These are phyloP conservation scores for Cyprinodon diabolis DNA, from an alignment of 2,797 vertebrate species.

Conservation along the genomic window DNA sequence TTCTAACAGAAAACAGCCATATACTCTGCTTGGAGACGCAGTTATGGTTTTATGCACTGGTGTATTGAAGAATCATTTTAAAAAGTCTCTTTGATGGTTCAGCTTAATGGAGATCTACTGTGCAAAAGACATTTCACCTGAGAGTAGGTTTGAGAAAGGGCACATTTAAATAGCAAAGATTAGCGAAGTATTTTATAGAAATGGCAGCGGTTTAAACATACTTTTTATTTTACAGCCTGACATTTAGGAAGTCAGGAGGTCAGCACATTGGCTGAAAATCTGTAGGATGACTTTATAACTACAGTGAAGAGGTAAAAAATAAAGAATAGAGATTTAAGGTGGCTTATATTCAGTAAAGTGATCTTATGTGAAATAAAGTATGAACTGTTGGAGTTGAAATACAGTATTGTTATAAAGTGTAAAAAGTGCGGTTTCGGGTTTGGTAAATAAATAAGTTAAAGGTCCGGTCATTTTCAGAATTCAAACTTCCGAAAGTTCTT, in stretches of 20 bases:
- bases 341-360: too few relatives aligned
- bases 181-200: neutral
- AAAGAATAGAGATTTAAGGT: too few relatives aligned
- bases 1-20: neutral
- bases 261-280: neutral
- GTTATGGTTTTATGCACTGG: neutral
- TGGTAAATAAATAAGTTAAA: too few relatives aligned
- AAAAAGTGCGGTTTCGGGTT: too few relatives aligned
- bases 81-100: neutral
- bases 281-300: neutral
- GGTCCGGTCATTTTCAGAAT: too few relatives aligned
- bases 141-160: slow-evolving; percentile 13
- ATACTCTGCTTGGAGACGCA: neutral
- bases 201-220: neutral
- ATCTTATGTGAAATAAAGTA: too few relatives aligned
- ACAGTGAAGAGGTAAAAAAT: too few relatives aligned
- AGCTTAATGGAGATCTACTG: neutral
- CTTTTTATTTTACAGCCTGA: neutral
- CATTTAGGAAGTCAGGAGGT: slow-evolving; percentile 1
- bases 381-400: too few relatives aligned
- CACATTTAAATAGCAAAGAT: slow-evolving; percentile 7
- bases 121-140: slow-evolving; percentile 1
- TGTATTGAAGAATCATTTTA: neutral
- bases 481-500: too few relatives aligned
- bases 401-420: too few relatives aligned